phyloP scores from a whole-genome alignment of 2,113 vertebrate genomes.

The Tetrax tetrax region DNA sequence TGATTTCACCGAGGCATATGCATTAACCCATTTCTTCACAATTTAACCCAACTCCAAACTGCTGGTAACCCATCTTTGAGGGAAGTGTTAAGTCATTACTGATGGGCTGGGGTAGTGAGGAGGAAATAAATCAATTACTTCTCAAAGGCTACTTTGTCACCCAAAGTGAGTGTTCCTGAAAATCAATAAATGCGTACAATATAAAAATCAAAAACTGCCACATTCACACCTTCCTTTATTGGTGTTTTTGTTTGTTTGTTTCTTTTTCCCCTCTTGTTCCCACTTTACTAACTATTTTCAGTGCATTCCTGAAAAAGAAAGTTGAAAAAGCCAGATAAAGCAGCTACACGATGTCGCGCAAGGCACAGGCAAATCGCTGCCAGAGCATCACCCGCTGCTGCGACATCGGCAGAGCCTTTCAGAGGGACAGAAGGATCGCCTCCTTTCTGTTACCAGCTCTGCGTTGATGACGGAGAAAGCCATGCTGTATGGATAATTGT shows the following conservation, averaged over 20 bases:
- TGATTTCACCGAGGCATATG: accelerated
- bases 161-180: neutral
- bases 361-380: accelerated
- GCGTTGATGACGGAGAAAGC: neutral
- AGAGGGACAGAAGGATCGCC: accelerated
- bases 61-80: neutral
- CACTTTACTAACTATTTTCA: neutral
- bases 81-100: neutral
- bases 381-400: neutral
- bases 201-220: neutral
- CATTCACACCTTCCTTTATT: neutral
- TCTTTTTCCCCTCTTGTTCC: neutral
- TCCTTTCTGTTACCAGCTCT: neutral
- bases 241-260: too few relatives aligned
- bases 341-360: accelerated
- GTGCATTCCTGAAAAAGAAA: neutral
- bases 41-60: neutral
- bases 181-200: accelerated
- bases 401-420: neutral
- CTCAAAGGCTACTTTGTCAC: neutral
- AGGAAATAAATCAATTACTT: neutral
- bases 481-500: accelerated
- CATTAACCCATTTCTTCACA: neutral
- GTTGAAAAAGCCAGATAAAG: neutral
- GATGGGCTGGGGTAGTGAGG: neutral